Evolutionary conservation across 2,797 vertebrate species (phyloP).

Genomic region (Antennarius maculatus): DNA sequence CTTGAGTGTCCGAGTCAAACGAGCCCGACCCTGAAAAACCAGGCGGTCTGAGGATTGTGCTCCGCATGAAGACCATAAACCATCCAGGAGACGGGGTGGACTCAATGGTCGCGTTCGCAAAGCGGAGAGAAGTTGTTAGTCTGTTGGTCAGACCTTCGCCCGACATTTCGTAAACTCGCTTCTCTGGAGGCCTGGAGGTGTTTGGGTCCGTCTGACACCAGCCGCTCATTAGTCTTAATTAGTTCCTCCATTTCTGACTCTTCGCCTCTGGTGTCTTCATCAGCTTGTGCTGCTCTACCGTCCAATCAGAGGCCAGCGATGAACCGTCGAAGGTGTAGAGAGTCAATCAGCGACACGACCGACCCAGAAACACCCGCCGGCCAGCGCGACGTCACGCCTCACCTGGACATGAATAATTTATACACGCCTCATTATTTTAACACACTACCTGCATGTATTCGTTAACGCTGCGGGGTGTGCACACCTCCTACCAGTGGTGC

Average conservation of each 20-base stretch:
- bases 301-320: neutral
- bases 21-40: no score
- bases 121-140: no score
- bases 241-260: neutral
- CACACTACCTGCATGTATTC: slow-evolving; percentile 30
- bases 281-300: neutral
- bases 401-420: slow-evolving; percentile 32
- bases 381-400: slow-evolving; percentile 8
- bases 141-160: neutral
- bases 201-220: neutral
- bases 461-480: slow-evolving; percentile 23
- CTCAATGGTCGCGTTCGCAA: neutral
- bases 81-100: neutral
- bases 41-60: no score
- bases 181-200: neutral
- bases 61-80: no score
- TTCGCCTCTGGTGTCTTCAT: neutral
- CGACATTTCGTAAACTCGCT: neutral
- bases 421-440: slow-evolving; percentile 42
- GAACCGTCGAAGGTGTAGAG: neutral
- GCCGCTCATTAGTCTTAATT: slow-evolving; percentile 7
- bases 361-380: neutral
- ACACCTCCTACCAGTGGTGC: slow-evolving; percentile 26
- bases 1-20: no score
- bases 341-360: neutral